Conservation (phyloP, 1,140 invertebrate species). For the Macrosteles quadrilineatus region DNA sequence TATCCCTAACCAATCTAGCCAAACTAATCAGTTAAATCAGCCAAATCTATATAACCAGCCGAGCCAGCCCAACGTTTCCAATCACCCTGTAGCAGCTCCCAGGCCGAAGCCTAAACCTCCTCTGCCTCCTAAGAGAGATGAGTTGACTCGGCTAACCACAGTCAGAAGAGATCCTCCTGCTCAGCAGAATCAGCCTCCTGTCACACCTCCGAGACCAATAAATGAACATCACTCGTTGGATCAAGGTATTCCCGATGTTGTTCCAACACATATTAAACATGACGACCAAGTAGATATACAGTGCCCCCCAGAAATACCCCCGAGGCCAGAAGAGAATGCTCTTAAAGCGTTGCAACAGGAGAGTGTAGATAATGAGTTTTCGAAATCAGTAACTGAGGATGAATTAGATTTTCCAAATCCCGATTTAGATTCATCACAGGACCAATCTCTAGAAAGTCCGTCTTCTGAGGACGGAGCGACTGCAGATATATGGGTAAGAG, state of each 20-base stretch:
- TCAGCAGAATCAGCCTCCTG: neutral
- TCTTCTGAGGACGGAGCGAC: conserved; percentile 43
- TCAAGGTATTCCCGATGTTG: conserved; percentile 12
- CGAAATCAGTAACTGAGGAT: conserved; percentile 26
- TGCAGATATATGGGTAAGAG: conserved; percentile 44
- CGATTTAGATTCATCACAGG: conserved; percentile 3
- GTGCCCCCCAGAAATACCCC: conserved; percentile 16
- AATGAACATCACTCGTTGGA: no score
- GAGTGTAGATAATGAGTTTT: neutral
- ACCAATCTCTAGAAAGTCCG: conserved; percentile 31
- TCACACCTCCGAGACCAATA: neutral
- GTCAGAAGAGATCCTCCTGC: conserved; percentile 30
- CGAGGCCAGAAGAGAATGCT: conserved; percentile 4
- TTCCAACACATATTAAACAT: neutral
- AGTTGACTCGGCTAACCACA: conserved; percentile 41
- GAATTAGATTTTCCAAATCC: conserved; percentile 7
- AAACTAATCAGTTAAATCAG: neutral
- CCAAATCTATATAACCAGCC: no score
- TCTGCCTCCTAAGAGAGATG: conserved; percentile 40
- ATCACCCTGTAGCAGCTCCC: conserved; percentile 8
- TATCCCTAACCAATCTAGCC: neutral
- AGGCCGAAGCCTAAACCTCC: conserved; percentile 41
- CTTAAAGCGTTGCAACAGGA: conserved; percentile 14
- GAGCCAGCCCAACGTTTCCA: neutral
- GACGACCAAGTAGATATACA: conserved; percentile 14